A percentile compares a stretch with the other conserved stretches of the same genome.
phyloP scores from a whole-genome alignment of 2,797 vertebrate genomes.

The Pangasius mekongensis region DNA sequence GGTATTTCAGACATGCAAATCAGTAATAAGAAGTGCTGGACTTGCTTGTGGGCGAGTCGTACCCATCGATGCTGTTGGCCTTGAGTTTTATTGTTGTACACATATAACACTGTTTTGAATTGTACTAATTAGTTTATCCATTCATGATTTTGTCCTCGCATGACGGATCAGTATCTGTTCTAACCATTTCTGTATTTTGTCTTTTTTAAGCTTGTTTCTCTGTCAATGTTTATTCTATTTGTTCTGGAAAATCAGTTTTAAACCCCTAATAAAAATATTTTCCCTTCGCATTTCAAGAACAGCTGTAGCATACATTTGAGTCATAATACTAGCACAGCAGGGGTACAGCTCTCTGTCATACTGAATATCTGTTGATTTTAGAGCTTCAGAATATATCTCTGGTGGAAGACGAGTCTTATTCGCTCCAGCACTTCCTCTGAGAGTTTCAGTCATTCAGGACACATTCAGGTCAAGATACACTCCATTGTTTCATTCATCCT shows the following conservation, averaged over 20 bases:
- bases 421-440: background rate
- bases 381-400: background rate
- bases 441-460: background rate
- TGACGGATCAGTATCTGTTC: background rate
- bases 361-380: slow-evolving; percentile 5
- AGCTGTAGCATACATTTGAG: slow-evolving; percentile 18
- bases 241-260: slow-evolving; percentile 14
- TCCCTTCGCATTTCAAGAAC: background rate
- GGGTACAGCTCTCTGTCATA: background rate
- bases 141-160: background rate
- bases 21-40: background rate
- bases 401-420: background rate
- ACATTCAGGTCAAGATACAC: background rate
- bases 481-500: background rate
- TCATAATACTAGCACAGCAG: background rate
- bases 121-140: background rate
- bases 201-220: background rate
- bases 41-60: background rate
- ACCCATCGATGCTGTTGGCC: background rate
- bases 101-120: background rate
- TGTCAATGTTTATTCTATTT: background rate
- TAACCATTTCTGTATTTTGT: background rate
- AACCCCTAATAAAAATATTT: background rate
- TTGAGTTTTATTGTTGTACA: background rate
- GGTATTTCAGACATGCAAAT: background rate